Conservation (phyloP, 2,113 vertebrate species). For the Meriones unguiculatus region DNA sequence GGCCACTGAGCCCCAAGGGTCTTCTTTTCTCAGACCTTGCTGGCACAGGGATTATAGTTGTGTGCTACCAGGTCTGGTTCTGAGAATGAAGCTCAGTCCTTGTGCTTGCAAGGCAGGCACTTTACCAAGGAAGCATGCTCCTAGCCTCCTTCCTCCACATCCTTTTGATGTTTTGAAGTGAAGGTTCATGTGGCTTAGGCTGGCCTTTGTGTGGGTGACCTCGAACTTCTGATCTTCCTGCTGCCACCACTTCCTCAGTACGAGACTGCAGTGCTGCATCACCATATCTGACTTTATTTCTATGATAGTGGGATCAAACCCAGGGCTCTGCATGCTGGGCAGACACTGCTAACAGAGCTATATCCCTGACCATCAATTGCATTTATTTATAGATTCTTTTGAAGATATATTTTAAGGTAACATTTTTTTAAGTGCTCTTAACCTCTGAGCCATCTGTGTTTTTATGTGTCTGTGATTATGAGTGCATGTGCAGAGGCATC, state of each 20-base stretch:
- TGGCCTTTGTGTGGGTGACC: neutral
- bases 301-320: neutral
- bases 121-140: neutral
- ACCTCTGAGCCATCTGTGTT: neutral
- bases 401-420: neutral
- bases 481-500: neutral
- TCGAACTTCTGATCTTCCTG: neutral
- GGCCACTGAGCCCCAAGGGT: neutral
- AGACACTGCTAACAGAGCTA: neutral
- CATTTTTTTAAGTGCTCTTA: neutral
- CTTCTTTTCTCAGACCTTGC: too few relatives aligned
- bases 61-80: neutral
- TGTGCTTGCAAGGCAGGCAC: neutral
- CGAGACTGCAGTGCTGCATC: neutral
- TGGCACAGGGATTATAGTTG: neutral
- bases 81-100: too few relatives aligned
- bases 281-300: neutral
- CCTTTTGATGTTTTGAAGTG: neutral
- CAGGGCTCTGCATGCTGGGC: neutral
- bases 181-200: neutral
- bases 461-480: neutral
- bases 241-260: neutral
- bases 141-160: neutral
- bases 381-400: neutral
- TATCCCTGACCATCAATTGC: neutral